A percentile compares a stretch with the other conserved stretches of the same genome.
Conservation (phyloP, 2,888 invertebrate species). For the Ariolimax columbianus region DNA sequence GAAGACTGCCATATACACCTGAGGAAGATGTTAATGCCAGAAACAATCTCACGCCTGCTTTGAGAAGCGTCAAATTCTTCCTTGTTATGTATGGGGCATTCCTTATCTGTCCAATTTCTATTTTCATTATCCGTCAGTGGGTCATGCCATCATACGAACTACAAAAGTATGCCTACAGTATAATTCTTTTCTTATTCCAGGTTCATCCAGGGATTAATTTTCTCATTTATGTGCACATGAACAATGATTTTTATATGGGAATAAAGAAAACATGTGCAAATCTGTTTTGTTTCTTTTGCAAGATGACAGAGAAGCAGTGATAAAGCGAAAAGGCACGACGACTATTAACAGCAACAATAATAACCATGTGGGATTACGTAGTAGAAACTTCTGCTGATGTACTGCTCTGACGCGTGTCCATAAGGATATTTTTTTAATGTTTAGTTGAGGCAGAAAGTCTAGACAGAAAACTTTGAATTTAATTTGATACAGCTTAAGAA, state of each 20-base stretch:
- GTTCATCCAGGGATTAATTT: not conserved
- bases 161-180: not conserved
- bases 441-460: too few relatives aligned
- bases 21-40: not conserved
- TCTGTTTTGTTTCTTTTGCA: too few relatives aligned
- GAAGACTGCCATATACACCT: not conserved
- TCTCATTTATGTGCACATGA: not conserved
- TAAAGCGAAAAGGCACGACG: too few relatives aligned
- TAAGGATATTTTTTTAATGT: too few relatives aligned
- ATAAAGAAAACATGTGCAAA: too few relatives aligned
- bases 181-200: not conserved
- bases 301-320: too few relatives aligned
- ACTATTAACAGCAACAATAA: too few relatives aligned
- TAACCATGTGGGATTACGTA: too few relatives aligned
- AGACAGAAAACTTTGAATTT: too few relatives aligned
- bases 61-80: conserved; percentile 11
- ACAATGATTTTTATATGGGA: not conserved
- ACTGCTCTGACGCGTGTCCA: too few relatives aligned
- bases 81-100: not conserved
- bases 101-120: not conserved
- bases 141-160: not conserved
- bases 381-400: too few relatives aligned
- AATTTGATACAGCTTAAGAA: too few relatives aligned
- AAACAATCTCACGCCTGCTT: not conserved
- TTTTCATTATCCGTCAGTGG: not conserved